Conservation (phyloP, 2,113 vertebrate species). For the Chionomys nivalis region DNA sequence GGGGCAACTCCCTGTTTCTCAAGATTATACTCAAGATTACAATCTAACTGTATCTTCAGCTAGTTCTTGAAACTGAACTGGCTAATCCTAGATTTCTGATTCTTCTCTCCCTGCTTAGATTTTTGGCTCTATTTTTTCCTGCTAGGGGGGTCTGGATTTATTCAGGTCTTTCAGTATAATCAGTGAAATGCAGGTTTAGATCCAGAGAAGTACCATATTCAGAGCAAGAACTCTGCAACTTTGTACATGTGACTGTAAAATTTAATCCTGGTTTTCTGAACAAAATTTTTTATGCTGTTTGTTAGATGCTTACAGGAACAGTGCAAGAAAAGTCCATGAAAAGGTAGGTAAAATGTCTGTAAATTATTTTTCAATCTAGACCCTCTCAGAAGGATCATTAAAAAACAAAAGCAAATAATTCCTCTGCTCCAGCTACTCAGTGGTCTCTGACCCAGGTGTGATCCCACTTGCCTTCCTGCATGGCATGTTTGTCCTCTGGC, state of each 20-base stretch:
- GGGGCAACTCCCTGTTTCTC: too few species aligned
- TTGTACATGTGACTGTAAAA: background rate
- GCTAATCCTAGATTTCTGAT: too few species aligned
- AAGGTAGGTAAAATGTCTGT: background rate
- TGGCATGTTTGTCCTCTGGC: background rate
- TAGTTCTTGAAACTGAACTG: too few species aligned
- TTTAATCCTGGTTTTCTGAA: background rate
- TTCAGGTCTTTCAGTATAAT: too few species aligned
- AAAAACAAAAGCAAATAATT: background rate
- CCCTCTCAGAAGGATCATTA: background rate
- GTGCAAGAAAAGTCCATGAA: background rate
- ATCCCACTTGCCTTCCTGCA: too few species aligned
- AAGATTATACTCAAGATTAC: too few species aligned
- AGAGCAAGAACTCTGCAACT: background rate
- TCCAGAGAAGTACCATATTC: background rate
- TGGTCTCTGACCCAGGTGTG: background rate
- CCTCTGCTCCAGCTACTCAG: background rate
- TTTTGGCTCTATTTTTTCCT: too few species aligned
- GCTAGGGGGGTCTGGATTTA: too few species aligned
- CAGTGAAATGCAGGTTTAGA: background rate
- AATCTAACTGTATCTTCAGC: too few species aligned
- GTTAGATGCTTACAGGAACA: background rate
- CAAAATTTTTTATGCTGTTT: background rate
- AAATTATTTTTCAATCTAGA: background rate
- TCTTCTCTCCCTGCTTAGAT: too few species aligned